Conservation (phyloP, 2,888 invertebrate species). For the Epiblema foenella region DNA sequence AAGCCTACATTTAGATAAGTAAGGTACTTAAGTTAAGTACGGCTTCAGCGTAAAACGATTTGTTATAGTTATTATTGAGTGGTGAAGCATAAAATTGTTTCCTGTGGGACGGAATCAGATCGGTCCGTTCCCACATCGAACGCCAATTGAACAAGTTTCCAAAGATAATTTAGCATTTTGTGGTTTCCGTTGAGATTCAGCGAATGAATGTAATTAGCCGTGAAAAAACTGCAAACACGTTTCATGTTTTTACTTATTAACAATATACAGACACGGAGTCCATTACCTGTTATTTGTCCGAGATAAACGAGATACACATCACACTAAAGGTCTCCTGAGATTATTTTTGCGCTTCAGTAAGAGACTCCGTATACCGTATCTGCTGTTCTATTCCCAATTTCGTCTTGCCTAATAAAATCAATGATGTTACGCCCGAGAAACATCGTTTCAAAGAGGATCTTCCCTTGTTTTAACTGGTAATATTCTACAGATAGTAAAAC, state of each 20-base stretch:
- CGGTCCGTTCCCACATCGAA: slow-evolving; percentile 59
- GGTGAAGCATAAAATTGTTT: slow-evolving; percentile 75
- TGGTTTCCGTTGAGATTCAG: slow-evolving; percentile 57
- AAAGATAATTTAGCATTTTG: slow-evolving; percentile 64
- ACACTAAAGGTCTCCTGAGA: neutral
- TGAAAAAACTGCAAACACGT: slow-evolving; percentile 29
- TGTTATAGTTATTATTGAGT: slow-evolving; percentile 43
- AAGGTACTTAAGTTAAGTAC: slow-evolving; percentile 39
- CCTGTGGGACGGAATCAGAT: slow-evolving; percentile 62
- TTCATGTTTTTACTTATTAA: slow-evolving; percentile 3
- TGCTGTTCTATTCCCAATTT: neutral
- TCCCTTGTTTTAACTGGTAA: neutral
- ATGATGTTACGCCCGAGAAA: neutral
- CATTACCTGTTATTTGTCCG: neutral
- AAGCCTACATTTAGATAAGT: slow-evolving; percentile 43
- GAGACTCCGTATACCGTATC: too few species aligned
- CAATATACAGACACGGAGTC: neutral
- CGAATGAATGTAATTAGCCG: slow-evolving; percentile 36
- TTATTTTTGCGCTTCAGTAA: too few species aligned
- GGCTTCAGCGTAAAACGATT: slow-evolving; percentile 38
- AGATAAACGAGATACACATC: neutral
- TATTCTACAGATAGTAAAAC: neutral
- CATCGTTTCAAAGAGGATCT: neutral
- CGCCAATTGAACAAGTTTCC: slow-evolving; percentile 54
- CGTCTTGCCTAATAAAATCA: neutral